These are phyloP conservation scores for Zhuqinia jingwanae DNA, from an alignment of 2,888 invertebrate species.

Conservation along the genomic window DNA sequence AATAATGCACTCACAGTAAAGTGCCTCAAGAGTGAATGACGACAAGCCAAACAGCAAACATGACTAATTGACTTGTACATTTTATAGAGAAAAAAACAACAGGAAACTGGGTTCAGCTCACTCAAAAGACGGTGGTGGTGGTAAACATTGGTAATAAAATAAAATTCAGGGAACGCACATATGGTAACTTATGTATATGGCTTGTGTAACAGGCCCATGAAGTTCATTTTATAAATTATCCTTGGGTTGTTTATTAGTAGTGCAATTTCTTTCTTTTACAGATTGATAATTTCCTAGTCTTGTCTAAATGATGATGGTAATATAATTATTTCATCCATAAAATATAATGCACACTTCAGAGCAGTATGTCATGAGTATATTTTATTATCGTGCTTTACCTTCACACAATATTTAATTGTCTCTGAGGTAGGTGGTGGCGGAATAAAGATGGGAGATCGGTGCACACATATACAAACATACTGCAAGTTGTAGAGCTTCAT, in stretches of 20 bases:
- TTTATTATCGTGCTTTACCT: too few species aligned
- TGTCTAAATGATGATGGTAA: neutral
- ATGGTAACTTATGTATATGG: too few species aligned
- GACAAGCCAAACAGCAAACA: too few species aligned
- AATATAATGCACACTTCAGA: too few species aligned
- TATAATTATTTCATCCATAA: neutral
- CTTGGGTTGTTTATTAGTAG: neutral
- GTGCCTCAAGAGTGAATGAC: neutral
- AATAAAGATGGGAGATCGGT: too few species aligned
- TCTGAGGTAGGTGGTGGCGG: too few species aligned
- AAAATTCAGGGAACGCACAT: neutral
- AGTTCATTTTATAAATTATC: neutral
- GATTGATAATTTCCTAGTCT: too few species aligned
- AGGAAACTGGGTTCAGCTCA: neutral
- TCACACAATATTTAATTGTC: too few species aligned
- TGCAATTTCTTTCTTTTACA: neutral
- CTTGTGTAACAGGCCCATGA: neutral
- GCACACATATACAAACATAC: too few species aligned
- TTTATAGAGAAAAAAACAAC: neutral
- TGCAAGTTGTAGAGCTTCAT: neutral
- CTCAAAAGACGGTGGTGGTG: neutral
- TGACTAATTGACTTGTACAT: too few species aligned
- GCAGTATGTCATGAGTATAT: too few species aligned
- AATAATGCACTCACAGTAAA: neutral
- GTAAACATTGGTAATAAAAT: neutral